Evolutionary conservation across 2,888 invertebrate genomes (phyloP), one percentile per base, ranked within the genome.

Genomic region (Norana najaformis): DNA sequence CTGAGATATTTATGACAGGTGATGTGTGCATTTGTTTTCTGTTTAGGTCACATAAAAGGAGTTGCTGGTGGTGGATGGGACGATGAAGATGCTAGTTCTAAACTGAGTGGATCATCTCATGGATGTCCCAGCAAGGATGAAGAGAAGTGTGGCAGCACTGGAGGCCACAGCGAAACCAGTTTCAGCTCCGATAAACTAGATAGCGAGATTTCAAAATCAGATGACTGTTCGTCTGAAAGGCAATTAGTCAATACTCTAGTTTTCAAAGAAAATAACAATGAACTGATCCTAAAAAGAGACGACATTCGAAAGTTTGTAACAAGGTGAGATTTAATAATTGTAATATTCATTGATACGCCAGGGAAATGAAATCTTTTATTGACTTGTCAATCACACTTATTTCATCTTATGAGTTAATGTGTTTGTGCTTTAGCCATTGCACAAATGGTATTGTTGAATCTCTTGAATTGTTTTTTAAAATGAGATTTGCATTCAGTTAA

Each of bases 1-100:
- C 35, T 6, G 13, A 36, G 83, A 11, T 83, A 34, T 16, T 16
- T 8, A 4, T 35, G 23, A 23, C 4, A 85, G 2, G 37, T 85
- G 20, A 36, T 85, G 20, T 36, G 20, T 85, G 34, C 5, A 35
- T 85, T 8, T 8, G 1, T 69, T 85, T 16, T 85, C 0, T 36
- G 20, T 35, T 85, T 85, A 85, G 85, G 36, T 85, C 85, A 85
- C 37, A 85, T 36, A 36, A 35, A 14, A 36, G 85, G 85, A 85
- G 85, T 85, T 85, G 85, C 85, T 85, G 85, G 85, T 36, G 85
- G 85, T 85, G 85, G 85, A 13, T 85, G 85, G 85, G 85, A 85
- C 35, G 85, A 85, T 36, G 85, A 85, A n/a, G 69, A 69, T 85
- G 85, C 18, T 8, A n/a, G 37, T 85, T 35, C 85, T 37, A 35